Evolutionary conservation across 2,113 vertebrate genomes (phyloP), one percentile per base, ranked within the genome.

Genomic region (Morone saxatilis): DNA sequence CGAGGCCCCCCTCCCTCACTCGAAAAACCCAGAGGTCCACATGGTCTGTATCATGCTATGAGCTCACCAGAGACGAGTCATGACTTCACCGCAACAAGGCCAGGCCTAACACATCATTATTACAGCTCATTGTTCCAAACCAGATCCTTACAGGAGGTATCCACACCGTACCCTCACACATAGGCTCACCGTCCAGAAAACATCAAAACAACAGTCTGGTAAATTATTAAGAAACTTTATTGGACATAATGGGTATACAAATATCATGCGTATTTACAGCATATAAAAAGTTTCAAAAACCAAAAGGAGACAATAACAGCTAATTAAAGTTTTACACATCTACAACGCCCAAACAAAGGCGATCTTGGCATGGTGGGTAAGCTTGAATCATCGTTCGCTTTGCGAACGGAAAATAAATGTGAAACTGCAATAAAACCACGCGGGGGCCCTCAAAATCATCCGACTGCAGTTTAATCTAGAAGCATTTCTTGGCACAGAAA

Each of bases 221-320:
- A 66, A 76, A 80, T 78, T 89, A 81, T 90, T 71, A 86, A 75
- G 79, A 69, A 78, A 22, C 80, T 95, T 94, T 95, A 96, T 94
- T 96, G 85, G 65, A 78, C 86, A 88, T 85, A 90, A 71, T 83
- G 84, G 60, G 84, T 71, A 91, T 92, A 94, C 88, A 94, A 81
- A 88, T 75, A 77, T 85, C 88, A 93, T 91, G 92, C 91, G 50
- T 91, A 94, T 95, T 93, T 94, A 95, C 93, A 95, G 93, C 90
- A 13, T 87, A 88, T 86, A 78, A 77, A 78, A 86, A 10, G 19
- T 54, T 81, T 47, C 6, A 43, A 48, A 80, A 76, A 17, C 5
- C 83, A 75, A 85, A 81, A 69, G 5, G 14, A 80, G 89, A 76
- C 22, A 61, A 45, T 11, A 61, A 71, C 0, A 3, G 47, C 16